phyloP scores from a whole-genome alignment of 2,113 vertebrate genomes.

The Macaca nemestrina region DNA sequence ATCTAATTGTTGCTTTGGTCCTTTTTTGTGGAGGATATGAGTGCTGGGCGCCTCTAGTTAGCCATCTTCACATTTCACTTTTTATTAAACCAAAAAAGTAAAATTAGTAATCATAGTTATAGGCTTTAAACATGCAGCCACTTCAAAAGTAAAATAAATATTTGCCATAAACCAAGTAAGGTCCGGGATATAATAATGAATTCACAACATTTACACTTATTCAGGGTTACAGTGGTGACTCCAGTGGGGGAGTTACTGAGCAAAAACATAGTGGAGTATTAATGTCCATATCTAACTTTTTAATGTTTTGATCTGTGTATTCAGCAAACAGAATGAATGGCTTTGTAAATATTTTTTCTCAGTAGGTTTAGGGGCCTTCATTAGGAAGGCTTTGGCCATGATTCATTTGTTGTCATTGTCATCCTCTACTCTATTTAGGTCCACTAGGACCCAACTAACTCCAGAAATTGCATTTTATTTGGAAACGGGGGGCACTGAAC shows the following conservation, averaged over 20 bases:
- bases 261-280: neutral
- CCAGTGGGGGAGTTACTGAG: neutral
- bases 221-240: neutral
- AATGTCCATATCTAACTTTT: neutral
- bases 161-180: neutral
- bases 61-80: neutral
- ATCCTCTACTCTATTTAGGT: constrained; percentile 33
- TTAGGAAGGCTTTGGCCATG: neutral
- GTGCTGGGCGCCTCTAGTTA: neutral
- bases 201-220: neutral
- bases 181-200: neutral
- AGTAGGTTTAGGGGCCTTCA: neutral
- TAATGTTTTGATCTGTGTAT: neutral
- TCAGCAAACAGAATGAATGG: constrained; percentile 5
- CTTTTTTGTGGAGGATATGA: neutral
- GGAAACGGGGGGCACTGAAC: constrained; percentile 23
- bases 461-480: constrained; percentile 62
- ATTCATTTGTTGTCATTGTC: constrained; percentile 23
- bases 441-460: constrained; percentile 60
- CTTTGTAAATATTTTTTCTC: neutral
- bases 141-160: neutral
- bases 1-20: neutral
- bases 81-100: constrained; percentile 42
- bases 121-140: neutral
- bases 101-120: constrained; percentile 15